These are phyloP conservation scores for Hemichromis elongatus DNA, from an alignment of 2,113 vertebrate genomes.

Conservation along the genomic window DNA sequence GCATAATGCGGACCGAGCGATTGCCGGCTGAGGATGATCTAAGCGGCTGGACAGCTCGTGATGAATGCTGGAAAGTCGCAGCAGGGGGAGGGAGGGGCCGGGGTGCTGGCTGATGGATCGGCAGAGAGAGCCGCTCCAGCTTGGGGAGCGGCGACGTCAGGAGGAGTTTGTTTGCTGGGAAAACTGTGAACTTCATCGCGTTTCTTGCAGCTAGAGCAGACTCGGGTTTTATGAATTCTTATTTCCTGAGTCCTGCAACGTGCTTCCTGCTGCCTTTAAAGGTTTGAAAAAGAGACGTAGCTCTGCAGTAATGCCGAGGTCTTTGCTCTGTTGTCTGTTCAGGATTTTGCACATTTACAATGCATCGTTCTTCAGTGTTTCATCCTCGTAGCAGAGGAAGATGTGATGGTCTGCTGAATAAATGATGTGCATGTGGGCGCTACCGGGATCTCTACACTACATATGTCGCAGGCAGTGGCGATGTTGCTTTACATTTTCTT, in stretches of 20 bases:
- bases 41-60: constrained; percentile 29
- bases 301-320: background rate
- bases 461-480: background rate
- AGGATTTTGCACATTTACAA: background rate
- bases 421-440: background rate
- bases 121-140: background rate
- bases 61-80: constrained; percentile 27
- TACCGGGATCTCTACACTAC: background rate
- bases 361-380: background rate
- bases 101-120: background rate
- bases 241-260: background rate
- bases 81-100: background rate
- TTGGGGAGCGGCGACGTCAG: background rate
- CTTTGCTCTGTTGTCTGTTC: background rate
- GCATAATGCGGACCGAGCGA: constrained; percentile 18
- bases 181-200: background rate
- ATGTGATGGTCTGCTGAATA: background rate
- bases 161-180: background rate
- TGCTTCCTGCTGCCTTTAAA: background rate
- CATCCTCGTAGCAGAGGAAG: background rate
- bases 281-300: background rate
- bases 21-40: background rate
- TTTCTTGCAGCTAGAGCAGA: background rate
- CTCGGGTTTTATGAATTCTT: background rate
- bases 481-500: background rate